phyloP scores from a whole-genome alignment of 1,140 invertebrate genomes.

The Tribolium madens region DNA sequence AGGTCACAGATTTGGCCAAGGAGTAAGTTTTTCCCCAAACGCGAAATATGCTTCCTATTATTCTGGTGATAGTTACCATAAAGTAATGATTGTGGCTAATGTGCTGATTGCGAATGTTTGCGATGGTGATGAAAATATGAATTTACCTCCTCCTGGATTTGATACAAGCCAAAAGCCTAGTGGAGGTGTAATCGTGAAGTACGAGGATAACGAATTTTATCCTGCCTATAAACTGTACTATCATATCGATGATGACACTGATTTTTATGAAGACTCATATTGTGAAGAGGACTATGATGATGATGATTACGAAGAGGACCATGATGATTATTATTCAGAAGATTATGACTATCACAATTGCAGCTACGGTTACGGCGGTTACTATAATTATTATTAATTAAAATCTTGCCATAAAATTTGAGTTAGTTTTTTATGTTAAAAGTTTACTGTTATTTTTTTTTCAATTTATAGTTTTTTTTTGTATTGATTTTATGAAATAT shows the following conservation, averaged over 20 bases:
- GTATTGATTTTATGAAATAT: too few species aligned
- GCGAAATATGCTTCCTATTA: slow-evolving; percentile 50
- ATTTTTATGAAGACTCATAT: neutral
- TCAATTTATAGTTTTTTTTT: too few species aligned
- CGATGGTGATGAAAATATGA: slow-evolving; percentile 26
- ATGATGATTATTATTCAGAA: neutral
- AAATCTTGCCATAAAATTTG: too few species aligned
- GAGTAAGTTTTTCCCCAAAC: slow-evolving; percentile 47
- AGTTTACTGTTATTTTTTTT: too few species aligned
- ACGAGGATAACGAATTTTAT: slow-evolving; percentile 54
- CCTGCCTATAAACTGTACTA: slow-evolving; percentile 31
- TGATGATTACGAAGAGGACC: neutral
- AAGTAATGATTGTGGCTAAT: slow-evolving; percentile 50
- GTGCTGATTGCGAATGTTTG: slow-evolving; percentile 45
- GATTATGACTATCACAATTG: neutral
- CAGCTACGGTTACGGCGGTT: neutral
- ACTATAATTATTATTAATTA: too few species aligned
- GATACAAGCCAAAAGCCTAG: slow-evolving; percentile 50
- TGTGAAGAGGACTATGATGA: neutral
- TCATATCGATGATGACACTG: neutral
- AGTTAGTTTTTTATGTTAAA: too few species aligned
- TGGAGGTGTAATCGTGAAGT: slow-evolving; percentile 52
- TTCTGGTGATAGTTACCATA: slow-evolving; percentile 3
- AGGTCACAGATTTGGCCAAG: slow-evolving; percentile 52
- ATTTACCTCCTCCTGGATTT: slow-evolving; percentile 34